These are phyloP conservation scores for Clarias batrachus DNA, from an alignment of 2,113 vertebrate genomes.

Conservation along the genomic window DNA sequence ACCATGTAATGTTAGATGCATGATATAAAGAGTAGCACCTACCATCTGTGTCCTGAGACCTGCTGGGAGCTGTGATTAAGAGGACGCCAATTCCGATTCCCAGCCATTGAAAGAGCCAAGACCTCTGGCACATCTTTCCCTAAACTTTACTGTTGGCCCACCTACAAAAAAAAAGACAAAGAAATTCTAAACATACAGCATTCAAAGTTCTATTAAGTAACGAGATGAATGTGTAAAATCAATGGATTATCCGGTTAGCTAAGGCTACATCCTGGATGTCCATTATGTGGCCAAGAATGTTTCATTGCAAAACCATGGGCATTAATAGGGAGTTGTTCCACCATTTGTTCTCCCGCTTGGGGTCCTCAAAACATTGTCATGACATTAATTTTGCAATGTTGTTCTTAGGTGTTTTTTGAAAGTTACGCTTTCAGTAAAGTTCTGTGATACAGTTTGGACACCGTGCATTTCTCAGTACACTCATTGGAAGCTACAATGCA, in stretches of 20 bases:
- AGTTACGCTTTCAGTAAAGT: too few species aligned
- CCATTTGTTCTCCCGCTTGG: too few species aligned
- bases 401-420: too few species aligned
- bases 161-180: slow-evolving; percentile 63
- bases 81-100: slow-evolving; percentile 65
- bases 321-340: background rate
- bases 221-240: background rate
- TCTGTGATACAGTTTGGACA: too few species aligned
- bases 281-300: background rate
- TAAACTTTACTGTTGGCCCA: slow-evolving; percentile 70
- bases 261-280: background rate
- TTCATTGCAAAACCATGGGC: background rate
- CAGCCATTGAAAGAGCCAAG: slow-evolving; percentile 71
- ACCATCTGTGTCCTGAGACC: slow-evolving; percentile 79
- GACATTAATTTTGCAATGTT: too few species aligned
- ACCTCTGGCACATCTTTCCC: slow-evolving; percentile 76
- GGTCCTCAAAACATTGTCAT: too few species aligned
- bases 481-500: too few species aligned
- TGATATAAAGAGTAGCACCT: slow-evolving; percentile 36
- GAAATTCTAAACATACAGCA: background rate
- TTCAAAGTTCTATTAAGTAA: background rate
- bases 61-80: slow-evolving; percentile 57
- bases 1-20: background rate
- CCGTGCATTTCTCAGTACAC: too few species aligned
- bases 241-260: background rate